Evolutionary conservation across 2,113 vertebrate species (phyloP).

Genomic region (Casuarius casuarius): DNA sequence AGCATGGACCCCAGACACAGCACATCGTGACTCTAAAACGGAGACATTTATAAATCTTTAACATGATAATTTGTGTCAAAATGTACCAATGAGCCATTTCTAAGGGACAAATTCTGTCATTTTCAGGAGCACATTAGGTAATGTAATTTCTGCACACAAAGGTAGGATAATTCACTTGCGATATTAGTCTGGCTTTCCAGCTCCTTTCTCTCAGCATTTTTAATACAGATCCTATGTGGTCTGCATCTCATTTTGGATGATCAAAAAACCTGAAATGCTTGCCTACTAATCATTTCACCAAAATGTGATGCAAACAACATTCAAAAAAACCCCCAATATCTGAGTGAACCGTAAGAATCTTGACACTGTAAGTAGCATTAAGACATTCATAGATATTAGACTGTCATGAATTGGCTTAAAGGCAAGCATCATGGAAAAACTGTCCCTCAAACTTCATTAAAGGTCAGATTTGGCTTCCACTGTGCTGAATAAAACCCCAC

Average conservation of each 20-base stretch:
- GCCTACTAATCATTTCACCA: neutral
- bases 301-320: neutral
- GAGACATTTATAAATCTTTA: constrained; percentile 70
- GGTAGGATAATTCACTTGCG: constrained; percentile 33
- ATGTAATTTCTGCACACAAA: constrained; percentile 49
- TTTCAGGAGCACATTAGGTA: constrained; percentile 53
- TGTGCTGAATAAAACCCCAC: neutral
- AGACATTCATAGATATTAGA: neutral
- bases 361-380: neutral
- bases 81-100: constrained; percentile 55
- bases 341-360: neutral
- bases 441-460: neutral
- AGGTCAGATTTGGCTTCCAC: neutral
- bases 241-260: neutral
- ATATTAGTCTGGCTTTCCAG: constrained; percentile 9
- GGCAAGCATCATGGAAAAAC: neutral
- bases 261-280: neutral
- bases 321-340: neutral
- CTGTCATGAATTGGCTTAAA: neutral
- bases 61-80: constrained; percentile 61
- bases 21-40: neutral
- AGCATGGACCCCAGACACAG: neutral
- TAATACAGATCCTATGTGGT: neutral
- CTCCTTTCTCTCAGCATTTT: constrained; percentile 14
- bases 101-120: constrained; percentile 50